Conservation (phyloP, 2,113 vertebrate species). For the Mobula birostris region DNA sequence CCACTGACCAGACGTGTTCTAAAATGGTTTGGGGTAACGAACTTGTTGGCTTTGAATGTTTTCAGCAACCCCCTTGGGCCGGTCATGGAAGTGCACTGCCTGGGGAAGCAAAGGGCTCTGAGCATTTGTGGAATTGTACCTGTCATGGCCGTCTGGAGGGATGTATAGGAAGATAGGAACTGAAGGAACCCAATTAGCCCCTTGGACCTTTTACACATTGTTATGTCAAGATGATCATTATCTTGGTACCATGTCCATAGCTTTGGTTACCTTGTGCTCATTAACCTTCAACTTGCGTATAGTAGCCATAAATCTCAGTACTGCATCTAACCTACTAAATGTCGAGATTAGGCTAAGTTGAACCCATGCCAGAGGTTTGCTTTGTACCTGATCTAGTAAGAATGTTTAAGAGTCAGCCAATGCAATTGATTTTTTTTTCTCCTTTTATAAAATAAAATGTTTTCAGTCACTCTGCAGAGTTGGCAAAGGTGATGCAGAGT, state of each 20-base stretch:
- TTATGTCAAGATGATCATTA: background rate
- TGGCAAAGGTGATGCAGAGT: background rate
- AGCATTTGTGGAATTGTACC: background rate
- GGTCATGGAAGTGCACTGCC: background rate
- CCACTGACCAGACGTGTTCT: too few relatives aligned
- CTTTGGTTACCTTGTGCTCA: background rate
- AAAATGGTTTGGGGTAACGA: background rate
- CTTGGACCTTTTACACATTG: background rate
- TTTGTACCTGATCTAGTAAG: background rate
- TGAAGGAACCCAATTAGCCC: background rate
- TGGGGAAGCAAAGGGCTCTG: background rate
- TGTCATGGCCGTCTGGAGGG: background rate
- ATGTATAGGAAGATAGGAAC: background rate
- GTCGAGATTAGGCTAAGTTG: background rate
- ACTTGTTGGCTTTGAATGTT: background rate
- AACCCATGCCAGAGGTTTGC: background rate
- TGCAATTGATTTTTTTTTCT: background rate
- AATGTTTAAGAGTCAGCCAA: background rate
- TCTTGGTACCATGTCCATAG: background rate
- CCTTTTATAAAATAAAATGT: background rate
- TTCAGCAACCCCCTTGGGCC: background rate
- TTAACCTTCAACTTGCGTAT: background rate
- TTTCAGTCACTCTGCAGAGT: background rate
- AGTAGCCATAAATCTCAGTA: background rate
- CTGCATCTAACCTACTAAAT: background rate